Evolutionary conservation across 1,140 invertebrate species (phyloP).

Genomic region (Drosophila grimshawi): DNA sequence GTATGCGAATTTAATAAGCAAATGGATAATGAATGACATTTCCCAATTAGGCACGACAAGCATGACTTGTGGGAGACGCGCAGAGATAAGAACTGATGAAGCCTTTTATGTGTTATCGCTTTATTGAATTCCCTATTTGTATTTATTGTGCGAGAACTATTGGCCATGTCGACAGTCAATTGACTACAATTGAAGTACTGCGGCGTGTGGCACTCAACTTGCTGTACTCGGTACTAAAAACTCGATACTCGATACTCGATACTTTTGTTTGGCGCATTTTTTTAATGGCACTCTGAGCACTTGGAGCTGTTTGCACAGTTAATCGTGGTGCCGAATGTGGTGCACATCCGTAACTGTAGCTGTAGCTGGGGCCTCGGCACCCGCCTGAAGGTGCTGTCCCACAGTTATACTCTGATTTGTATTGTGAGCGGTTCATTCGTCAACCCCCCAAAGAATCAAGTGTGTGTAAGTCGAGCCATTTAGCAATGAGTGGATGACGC

Average conservation of each 20-base stretch:
- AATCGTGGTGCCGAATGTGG: slow-evolving; percentile 7
- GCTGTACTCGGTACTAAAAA: neutral
- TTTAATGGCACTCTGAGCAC: neutral
- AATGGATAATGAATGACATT: slow-evolving; percentile 4
- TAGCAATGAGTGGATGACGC: neutral
- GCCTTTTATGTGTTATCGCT: slow-evolving; percentile 22
- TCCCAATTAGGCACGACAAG: slow-evolving; percentile 22
- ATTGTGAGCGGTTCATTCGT: slow-evolving; percentile 39
- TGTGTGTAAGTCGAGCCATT: slow-evolving; percentile 47
- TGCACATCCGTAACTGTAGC: slow-evolving; percentile 16
- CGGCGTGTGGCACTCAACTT: slow-evolving; percentile 7
- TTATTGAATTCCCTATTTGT: slow-evolving; percentile 15
- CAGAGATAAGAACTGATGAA: slow-evolving; percentile 17
- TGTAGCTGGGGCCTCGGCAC: slow-evolving; percentile 22
- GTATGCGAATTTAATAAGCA: slow-evolving; percentile 19
- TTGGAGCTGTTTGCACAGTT: slow-evolving; percentile 9
- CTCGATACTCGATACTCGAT: neutral
- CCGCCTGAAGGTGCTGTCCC: slow-evolving; percentile 40
- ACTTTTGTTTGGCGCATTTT: neutral
- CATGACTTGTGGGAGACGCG: neutral
- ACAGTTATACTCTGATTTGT: slow-evolving; percentile 63
- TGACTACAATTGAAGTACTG: slow-evolving; percentile 27
- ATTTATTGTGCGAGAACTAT: neutral
- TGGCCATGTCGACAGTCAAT: slow-evolving; percentile 2
- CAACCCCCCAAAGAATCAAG: slow-evolving; percentile 12